Conservation (phyloP, 2,888 invertebrate species). For the Cinara cedri region DNA sequence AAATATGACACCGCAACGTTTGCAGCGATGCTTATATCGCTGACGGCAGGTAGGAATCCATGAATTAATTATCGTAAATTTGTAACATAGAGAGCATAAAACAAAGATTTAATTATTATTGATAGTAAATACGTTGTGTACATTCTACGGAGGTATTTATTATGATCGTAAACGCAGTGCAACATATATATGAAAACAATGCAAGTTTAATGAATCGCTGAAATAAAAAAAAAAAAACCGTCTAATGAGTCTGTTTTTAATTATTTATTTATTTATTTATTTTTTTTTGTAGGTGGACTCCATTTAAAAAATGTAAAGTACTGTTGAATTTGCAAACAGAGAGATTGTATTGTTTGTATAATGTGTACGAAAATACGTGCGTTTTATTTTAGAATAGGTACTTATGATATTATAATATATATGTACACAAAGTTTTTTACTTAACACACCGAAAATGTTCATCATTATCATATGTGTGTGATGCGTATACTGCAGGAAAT, state of each 20-base stretch:
- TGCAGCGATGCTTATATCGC: too few relatives aligned
- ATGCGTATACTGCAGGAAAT: not conserved
- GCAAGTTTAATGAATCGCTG: conserved; percentile 16
- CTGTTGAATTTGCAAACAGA: conserved; percentile 1
- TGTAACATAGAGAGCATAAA: too few relatives aligned
- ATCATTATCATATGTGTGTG: not conserved
- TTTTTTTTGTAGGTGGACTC: not conserved
- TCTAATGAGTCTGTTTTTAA: not conserved
- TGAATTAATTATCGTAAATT: too few relatives aligned
- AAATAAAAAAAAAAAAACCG: conserved; percentile 8
- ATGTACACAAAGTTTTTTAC: conserved; percentile 36
- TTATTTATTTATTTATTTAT: not conserved
- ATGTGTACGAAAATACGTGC: not conserved
- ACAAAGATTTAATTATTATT: too few relatives aligned
- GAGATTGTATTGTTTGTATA: conserved; percentile 7
- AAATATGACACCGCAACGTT: too few relatives aligned
- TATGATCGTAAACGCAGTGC: too few relatives aligned
- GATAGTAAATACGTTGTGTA: too few relatives aligned
- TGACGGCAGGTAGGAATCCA: too few relatives aligned
- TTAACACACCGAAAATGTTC: conserved; percentile 9
- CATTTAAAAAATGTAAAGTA: conserved; percentile 23
- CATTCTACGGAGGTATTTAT: too few relatives aligned
- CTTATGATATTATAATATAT: too few relatives aligned
- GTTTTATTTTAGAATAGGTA: not conserved
- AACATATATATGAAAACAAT: not conserved